Evolutionary conservation across 2,888 invertebrate genomes (phyloP).

Genomic region (Phaedon cochleariae): DNA sequence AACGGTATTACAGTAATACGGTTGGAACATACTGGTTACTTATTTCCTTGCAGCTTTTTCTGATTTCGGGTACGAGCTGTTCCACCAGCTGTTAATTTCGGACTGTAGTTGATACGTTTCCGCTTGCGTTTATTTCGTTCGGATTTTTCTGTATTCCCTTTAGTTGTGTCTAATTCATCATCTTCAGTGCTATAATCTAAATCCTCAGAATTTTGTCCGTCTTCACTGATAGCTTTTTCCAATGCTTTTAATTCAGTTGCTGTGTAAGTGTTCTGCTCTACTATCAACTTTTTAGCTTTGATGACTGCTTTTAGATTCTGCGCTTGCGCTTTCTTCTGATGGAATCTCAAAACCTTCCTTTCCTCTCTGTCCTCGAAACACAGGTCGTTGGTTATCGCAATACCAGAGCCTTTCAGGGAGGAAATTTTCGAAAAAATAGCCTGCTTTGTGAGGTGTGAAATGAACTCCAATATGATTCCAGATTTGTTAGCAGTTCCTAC

Average conservation of each 20-base stretch:
- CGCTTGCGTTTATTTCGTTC: too few species aligned
- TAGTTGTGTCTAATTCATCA: too few species aligned
- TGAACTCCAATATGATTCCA: slow-evolving; percentile 9
- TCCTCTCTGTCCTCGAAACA: slow-evolving; percentile 10
- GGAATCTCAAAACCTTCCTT: slow-evolving; percentile 11
- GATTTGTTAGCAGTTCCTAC: slow-evolving; percentile 5
- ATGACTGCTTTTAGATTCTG: not conserved
- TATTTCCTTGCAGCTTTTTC: slow-evolving; percentile 11
- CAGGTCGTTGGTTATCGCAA: slow-evolving; percentile 5
- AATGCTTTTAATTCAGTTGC: not conserved
- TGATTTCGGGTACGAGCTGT: slow-evolving; percentile 14
- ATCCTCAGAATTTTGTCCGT: too few species aligned
- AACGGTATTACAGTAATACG: too few species aligned
- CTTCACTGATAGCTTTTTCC: not conserved
- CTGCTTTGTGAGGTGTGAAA: not conserved
- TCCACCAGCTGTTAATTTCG: slow-evolving; percentile 1
- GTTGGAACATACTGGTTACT: too few species aligned
- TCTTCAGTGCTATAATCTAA: too few species aligned
- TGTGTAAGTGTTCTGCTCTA: not conserved
- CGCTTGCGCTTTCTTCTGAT: not conserved
- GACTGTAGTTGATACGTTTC: too few species aligned
- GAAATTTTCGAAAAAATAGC: slow-evolving; percentile 1
- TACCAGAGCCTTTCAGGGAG: not conserved
- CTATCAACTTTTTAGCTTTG: not conserved
- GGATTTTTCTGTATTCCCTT: too few species aligned